Evolutionary conservation across 2,113 vertebrate species (phyloP), one percentile per base, ranked within the genome.

Genomic region (Pleuronectes platessa): DNA sequence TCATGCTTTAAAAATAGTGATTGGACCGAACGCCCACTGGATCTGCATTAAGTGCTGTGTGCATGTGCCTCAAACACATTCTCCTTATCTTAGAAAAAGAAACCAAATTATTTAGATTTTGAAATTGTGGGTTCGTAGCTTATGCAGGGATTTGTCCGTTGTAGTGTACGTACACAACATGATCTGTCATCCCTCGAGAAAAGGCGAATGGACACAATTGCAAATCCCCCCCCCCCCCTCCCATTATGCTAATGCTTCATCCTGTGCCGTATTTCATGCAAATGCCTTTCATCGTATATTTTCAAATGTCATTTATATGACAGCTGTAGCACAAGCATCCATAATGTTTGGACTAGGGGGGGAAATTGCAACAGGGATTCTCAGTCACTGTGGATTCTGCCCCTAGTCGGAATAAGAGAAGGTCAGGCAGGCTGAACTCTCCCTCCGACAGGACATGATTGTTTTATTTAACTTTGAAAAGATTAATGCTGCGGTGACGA

Each of bases 281-380:
- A 89, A 86, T 87, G 54, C 42, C 61, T 87, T 81, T 86, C 74
- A 62, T 83, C 42, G 23, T 66, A 76, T 82, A 75, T 89, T 87
- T 83, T 79, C 54, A 79, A 82, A 88, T 88, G 83, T 78, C 82
- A 87, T 83, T 85, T 61, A 83, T 80, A 54, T 79, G 84, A 89
- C 87, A 88, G 81, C 84, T 88, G 54, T 72, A 80, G 77, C 77
- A 83, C 66, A 79, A 66, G 74, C 84, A 81, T 85, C 69, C 74
- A 76, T 86, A 84, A 89, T 88, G 79, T 82, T 86, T 87, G 78
- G 79, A 85, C 86, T 82, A 12, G 47, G 47, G 69, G 27, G 69
- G 78, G 60, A n/a, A 67, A 77, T 73, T 86, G 84, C 59, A 75
- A 81, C 79, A 76, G 12, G 37, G 24, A 71, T 55, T 55, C 55